These are phyloP conservation scores for Lepus americanus DNA, from an alignment of 2,113 vertebrate species.

Conservation along the genomic window DNA sequence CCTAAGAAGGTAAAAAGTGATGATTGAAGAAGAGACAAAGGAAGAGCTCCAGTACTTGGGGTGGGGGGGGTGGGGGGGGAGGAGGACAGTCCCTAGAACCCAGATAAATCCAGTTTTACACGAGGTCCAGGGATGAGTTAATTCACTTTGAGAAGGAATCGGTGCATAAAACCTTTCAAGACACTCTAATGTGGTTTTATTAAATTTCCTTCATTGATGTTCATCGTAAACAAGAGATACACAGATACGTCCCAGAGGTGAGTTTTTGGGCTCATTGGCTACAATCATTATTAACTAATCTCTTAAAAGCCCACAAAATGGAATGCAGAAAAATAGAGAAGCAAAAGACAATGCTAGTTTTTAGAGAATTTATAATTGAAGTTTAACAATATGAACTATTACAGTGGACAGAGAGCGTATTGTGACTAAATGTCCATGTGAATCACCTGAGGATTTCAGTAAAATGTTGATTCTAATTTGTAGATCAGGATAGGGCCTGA, in stretches of 20 bases:
- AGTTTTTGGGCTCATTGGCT: not conserved
- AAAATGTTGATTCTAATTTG: not conserved
- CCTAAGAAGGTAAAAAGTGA: not conserved
- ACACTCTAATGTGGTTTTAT: not conserved
- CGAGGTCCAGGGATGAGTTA: not conserved
- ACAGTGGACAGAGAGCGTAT: no score
- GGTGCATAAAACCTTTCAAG: not conserved
- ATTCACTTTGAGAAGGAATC: not conserved
- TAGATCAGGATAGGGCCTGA: not conserved
- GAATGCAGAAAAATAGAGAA: not conserved
- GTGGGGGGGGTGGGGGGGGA: not conserved
- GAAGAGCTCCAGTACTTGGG: not conserved
- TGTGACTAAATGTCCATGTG: not conserved
- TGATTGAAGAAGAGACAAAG: not conserved
- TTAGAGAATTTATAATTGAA: conserved; percentile 5
- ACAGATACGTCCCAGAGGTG: not conserved
- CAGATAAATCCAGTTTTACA: not conserved
- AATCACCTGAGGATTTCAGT: not conserved
- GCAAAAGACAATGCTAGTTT: not conserved
- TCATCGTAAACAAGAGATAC: not conserved
- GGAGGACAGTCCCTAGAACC: not conserved
- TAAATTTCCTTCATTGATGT: not conserved
- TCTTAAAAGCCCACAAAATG: not conserved
- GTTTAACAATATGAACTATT: not conserved
- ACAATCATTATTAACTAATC: not conserved